phyloP scores from a whole-genome alignment of 2,113 vertebrate genomes.

The Mola mola region DNA sequence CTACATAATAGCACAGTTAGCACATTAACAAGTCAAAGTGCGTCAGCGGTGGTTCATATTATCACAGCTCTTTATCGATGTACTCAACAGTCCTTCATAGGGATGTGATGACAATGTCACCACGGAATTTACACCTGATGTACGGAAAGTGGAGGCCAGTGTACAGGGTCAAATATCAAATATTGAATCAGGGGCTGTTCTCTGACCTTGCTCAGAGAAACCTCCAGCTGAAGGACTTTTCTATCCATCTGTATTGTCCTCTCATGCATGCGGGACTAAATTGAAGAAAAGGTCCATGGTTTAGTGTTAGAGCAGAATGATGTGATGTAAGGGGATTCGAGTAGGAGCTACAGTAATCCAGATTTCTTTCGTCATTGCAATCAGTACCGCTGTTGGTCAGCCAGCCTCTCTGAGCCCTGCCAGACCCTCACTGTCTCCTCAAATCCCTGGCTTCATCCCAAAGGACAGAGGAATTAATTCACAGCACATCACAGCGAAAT shows the following conservation, averaged over 20 bases:
- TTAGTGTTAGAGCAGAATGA: conserved; percentile 30
- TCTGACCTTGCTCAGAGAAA: not conserved
- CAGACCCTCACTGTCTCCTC: conserved; percentile 37
- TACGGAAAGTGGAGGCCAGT: conserved; percentile 3
- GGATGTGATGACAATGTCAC: conserved; percentile 18
- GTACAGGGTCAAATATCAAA: not conserved
- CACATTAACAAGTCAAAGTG: too few relatives aligned
- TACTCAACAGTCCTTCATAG: not conserved
- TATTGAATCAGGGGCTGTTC: not conserved
- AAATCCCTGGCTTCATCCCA: conserved; percentile 38
- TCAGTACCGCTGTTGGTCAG: conserved; percentile 47
- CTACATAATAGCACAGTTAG: too few relatives aligned
- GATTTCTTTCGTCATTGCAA: conserved; percentile 62
- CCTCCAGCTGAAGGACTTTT: conserved; percentile 1
- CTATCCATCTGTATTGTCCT: not conserved
- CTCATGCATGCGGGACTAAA: not conserved
- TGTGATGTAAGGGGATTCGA: conserved; percentile 72
- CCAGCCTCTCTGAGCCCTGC: conserved; percentile 22
- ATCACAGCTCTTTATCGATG: too few relatives aligned
- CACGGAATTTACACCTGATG: not conserved
- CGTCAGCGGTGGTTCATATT: not conserved
- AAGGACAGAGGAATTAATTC: conserved; percentile 51
- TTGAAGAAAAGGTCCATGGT: not conserved
- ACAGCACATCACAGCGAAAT: conserved; percentile 38
- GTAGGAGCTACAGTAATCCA: conserved; percentile 66